These are phyloP conservation scores for Meteorus cinctellus DNA, from an alignment of 2,888 invertebrate species.

Conservation along the genomic window DNA sequence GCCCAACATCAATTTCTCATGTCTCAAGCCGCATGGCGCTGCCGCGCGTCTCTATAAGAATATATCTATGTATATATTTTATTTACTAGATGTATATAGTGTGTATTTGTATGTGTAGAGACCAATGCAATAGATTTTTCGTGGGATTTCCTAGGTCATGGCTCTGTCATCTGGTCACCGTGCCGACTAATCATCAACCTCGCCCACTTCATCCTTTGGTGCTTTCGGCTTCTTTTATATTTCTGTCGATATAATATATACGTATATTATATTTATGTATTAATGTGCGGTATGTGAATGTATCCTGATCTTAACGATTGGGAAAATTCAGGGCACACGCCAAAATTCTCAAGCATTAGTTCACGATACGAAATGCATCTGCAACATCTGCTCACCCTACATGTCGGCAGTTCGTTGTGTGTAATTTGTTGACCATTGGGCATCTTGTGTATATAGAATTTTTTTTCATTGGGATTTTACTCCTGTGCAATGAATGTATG, in stretches of 20 bases:
- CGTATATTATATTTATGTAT: not conserved
- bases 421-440: constrained; percentile 19
- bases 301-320: constrained; percentile 18
- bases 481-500: not conserved
- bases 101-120: not conserved
- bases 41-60: constrained; percentile 31
- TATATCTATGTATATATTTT: not conserved
- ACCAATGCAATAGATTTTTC: constrained; percentile 44
- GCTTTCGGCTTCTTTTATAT: constrained; percentile 45
- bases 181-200: constrained; percentile 49
- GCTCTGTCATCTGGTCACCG: constrained; percentile 63
- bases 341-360: constrained; percentile 15
- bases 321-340: constrained; percentile 37
- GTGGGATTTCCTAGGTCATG: constrained; percentile 64
- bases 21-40: constrained; percentile 41
- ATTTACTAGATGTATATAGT: not conserved
- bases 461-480: not conserved
- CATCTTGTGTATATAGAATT: not conserved
- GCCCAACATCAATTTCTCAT: constrained; percentile 48
- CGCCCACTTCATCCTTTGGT: constrained; percentile 35
- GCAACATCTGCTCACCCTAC: constrained; percentile 27
- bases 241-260: constrained; percentile 6
- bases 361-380: constrained; percentile 15
- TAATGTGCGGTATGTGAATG: too few species aligned
- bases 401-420: not conserved